phyloP scores from a whole-genome alignment of 2,888 invertebrate genomes.

The Dryocosmus kuriphilus region DNA sequence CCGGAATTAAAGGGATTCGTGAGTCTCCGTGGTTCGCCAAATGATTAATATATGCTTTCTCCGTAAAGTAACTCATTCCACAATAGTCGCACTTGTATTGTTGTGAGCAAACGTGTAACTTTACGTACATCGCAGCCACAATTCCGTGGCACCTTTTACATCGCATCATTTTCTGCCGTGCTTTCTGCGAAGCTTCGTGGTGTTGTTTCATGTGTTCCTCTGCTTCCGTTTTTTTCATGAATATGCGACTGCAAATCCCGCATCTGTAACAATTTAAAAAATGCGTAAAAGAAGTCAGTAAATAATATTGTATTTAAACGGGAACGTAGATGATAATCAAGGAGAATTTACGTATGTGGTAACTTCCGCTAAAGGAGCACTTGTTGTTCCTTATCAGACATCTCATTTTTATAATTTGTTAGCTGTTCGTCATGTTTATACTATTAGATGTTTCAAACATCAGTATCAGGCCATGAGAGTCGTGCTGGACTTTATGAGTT shows the following conservation, averaged over 20 bases:
- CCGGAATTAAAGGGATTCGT: constrained; percentile 34
- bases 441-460: too few relatives aligned
- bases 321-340: too few relatives aligned
- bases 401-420: too few relatives aligned
- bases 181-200: constrained; percentile 45
- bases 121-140: constrained; percentile 71
- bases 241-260: constrained; percentile 66
- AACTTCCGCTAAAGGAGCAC: too few relatives aligned
- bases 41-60: constrained; percentile 53
- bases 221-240: constrained; percentile 63
- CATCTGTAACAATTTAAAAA: constrained; percentile 54
- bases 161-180: constrained; percentile 71
- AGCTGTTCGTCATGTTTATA: too few relatives aligned
- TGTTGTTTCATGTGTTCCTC: constrained; percentile 67
- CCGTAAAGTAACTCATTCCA: constrained; percentile 49
- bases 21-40: constrained; percentile 45
- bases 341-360: too few relatives aligned
- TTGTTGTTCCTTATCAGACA: too few relatives aligned
- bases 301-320: too few relatives aligned
- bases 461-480: too few relatives aligned
- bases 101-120: constrained; percentile 68
- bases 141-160: constrained; percentile 74
- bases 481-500: too few relatives aligned
- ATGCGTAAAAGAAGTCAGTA: too few relatives aligned
- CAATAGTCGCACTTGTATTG: constrained; percentile 66